Base-by-base conservation (phyloP, 2,888 invertebrate genomes). In the Drymonia ruficornis region DNA sequence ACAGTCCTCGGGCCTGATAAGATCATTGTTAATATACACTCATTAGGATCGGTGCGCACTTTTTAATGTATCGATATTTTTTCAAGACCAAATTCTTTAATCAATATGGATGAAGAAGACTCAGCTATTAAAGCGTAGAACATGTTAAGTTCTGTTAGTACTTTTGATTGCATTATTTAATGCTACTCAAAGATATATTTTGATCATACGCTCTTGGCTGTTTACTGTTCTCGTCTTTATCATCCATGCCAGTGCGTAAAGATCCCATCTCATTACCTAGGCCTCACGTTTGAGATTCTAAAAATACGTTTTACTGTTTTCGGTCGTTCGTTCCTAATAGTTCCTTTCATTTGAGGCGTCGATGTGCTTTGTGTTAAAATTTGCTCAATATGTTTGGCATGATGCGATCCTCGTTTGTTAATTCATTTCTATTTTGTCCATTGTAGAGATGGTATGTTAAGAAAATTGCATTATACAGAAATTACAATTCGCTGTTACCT, bases 341-440 rank as follows among this genome's bases (percentile, higher is more conserved):
- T 86, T 89, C 83, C 81, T 88, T 85, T 83, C 64, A 74, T 74
- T 74, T 74, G 71, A 74, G 72, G 71, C 70, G 76, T 80, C 72
- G 74, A 78, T 84, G 83, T 86, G 84, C 84, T 86, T 80, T 83
- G 83, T 79, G 81, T 84, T 84, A 78, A 86, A 84, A 84, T 78
- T 90, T 91, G 91, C 91, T 91, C 91, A 91, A 90, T 82, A 80
- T 73, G 73, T 85, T 87, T 81, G 79, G 75, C 81, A 78, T 81
- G 71, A 72, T 77, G 75, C 79, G 70, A 69, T 70, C 65, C 70
- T 70, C 72, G 67, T 75, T 74, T 75, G 71, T 78, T 59, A 50
- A 55, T 56, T 69, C 63, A 69, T 70, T 70, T 55, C 63, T 67
- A 59, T 51, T 57, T 62, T 54, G 56, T 70, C 70, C 60, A 59